A percentile compares a stretch with the other conserved stretches of the same genome.
phyloP scores from a whole-genome alignment of 92 coral and sea anemone genomes.

The Epizoanthus illoricatus region DNA sequence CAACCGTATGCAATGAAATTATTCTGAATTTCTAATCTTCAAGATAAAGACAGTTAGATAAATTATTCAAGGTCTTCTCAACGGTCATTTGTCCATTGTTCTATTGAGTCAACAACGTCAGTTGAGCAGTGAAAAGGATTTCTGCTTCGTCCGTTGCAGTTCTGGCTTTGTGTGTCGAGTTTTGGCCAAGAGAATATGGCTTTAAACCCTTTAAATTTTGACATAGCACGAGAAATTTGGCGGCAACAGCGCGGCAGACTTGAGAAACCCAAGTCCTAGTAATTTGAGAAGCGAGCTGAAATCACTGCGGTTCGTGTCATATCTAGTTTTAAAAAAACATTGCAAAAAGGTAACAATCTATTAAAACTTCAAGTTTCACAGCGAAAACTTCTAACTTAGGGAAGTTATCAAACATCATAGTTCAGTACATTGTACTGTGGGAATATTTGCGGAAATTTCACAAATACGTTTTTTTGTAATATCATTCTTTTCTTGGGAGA shows the following conservation, averaged over 20 bases:
- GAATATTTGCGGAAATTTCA: not conserved
- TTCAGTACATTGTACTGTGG: not conserved
- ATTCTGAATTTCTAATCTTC: not conserved
- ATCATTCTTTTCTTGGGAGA: constrained; percentile 39
- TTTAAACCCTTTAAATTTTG: not conserved
- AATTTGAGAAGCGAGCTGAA: constrained; percentile 15
- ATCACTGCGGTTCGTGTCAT: not conserved
- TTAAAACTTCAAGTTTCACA: not conserved
- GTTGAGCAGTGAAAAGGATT: not conserved
- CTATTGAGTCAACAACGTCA: not conserved
- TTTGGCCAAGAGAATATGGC: not conserved
- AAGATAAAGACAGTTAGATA: constrained; percentile 8
- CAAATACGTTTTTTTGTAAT: not conserved
- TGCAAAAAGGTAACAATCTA: not conserved
- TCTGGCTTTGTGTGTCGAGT: not conserved
- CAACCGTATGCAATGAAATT: not conserved
- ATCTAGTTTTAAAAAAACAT: not conserved
- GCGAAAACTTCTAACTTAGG: not conserved
- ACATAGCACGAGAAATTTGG: not conserved
- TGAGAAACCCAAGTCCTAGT: not conserved
- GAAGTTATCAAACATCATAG: not conserved
- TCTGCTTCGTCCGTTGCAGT: constrained; percentile 30
- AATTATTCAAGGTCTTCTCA: constrained; percentile 25
- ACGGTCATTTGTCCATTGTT: constrained; percentile 31
- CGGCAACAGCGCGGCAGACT: constrained; percentile 24